Evolutionary conservation across 2,888 invertebrate species (phyloP).

Genomic region (Cancer borealis): DNA sequence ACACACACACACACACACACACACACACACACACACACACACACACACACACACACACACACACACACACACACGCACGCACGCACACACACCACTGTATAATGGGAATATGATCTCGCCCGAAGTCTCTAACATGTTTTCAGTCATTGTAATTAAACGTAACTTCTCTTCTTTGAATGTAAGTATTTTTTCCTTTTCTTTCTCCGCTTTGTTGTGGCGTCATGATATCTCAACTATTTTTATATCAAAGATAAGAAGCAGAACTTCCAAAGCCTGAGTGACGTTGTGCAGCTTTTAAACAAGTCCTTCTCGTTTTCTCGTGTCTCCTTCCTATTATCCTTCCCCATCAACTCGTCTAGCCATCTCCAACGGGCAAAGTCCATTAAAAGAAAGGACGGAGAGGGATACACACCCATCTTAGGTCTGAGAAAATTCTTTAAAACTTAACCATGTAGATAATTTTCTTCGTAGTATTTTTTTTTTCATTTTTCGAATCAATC

Average conservation of each 20-base stretch:
- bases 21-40: constrained; percentile 34
- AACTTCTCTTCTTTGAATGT: background rate
- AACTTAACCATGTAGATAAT: background rate
- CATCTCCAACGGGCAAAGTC: background rate
- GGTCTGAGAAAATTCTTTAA: background rate
- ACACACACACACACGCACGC: no score
- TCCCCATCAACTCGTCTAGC: background rate
- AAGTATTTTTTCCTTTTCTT: background rate
- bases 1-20: no score
- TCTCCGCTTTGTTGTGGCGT: background rate
- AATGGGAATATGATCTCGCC: background rate
- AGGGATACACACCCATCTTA: background rate
- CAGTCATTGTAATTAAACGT: background rate
- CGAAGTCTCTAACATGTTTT: background rate
- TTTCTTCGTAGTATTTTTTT: background rate
- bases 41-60: background rate
- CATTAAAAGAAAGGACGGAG: background rate
- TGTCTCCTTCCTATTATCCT: background rate
- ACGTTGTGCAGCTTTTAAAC: background rate
- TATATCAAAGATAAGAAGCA: background rate
- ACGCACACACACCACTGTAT: background rate
- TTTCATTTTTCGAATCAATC: background rate
- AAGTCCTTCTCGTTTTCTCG: background rate
- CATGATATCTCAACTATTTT: background rate
- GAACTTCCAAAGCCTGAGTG: background rate